phyloP scores from a whole-genome alignment of 2,113 vertebrate species.

The Thymallus thymallus region DNA sequence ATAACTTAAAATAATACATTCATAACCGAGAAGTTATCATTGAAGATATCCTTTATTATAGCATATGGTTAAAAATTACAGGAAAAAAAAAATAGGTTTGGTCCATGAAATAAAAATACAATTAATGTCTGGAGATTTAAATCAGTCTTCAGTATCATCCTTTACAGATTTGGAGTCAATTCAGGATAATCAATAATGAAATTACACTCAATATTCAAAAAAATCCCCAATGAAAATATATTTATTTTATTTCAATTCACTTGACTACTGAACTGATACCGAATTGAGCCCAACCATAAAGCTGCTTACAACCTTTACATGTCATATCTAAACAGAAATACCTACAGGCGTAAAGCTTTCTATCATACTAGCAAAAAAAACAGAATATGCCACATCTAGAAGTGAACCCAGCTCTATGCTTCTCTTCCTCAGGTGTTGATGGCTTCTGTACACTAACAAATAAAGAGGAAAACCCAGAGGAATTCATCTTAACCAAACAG shows the following conservation, averaged over 20 bases:
- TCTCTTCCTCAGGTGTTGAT: conserved; percentile 30
- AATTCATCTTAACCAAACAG: background rate
- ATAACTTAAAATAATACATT: background rate
- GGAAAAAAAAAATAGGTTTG: conserved; percentile 74
- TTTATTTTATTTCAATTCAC: too few relatives aligned
- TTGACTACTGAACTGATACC: too few relatives aligned
- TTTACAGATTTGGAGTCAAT: background rate
- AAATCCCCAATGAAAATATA: too few relatives aligned
- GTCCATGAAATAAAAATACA: conserved; percentile 69
- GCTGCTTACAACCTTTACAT: background rate
- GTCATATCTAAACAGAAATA: background rate
- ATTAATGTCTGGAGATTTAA: conserved; percentile 59
- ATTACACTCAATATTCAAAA: too few relatives aligned
- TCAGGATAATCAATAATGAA: background rate
- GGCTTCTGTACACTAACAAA: conserved; percentile 48
- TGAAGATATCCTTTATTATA: conserved; percentile 78
- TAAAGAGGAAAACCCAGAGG: conserved; percentile 10
- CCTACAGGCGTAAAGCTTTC: conserved; percentile 6
- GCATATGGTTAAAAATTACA: conserved; percentile 71
- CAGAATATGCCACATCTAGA: conserved; percentile 6
- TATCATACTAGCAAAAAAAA: conserved; percentile 29
- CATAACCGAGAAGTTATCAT: conserved; percentile 5
- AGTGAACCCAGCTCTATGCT: conserved; percentile 4
- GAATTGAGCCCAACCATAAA: too few relatives aligned
- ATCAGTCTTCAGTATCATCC: conserved; percentile 42